Evolutionary conservation across 1,140 invertebrate species (phyloP).

Genomic region (Drosophila baimaii): DNA sequence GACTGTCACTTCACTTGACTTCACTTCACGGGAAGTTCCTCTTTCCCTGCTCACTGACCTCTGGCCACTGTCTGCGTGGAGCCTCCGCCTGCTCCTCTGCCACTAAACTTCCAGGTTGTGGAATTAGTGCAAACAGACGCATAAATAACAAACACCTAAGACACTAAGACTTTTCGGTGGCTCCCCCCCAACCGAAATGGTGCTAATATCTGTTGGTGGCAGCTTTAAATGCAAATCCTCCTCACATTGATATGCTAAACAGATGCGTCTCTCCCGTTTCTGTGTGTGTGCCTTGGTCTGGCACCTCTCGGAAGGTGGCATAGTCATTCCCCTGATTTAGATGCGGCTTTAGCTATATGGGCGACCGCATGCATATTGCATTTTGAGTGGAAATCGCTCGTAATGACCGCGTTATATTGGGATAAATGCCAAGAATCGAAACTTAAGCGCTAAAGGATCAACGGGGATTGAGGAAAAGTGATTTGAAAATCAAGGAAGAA

Average conservation of each 20-base stretch:
- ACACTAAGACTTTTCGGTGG: slow-evolving; percentile 49
- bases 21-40: not conserved
- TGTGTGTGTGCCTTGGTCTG: slow-evolving; percentile 52
- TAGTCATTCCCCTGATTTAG: slow-evolving; percentile 44
- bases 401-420: slow-evolving; percentile 33
- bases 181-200: slow-evolving; percentile 29
- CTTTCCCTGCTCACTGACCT: slow-evolving; percentile 18
- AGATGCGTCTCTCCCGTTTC: slow-evolving; percentile 59
- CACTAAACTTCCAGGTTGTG: slow-evolving; percentile 8
- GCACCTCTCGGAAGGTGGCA: slow-evolving; percentile 11
- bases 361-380: slow-evolving; percentile 56
- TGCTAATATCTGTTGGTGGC: slow-evolving; percentile 68
- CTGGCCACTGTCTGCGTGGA: slow-evolving; percentile 23
- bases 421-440: slow-evolving; percentile 28
- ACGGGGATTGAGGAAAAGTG: slow-evolving; percentile 10
- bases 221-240: slow-evolving; percentile 77
- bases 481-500: not conserved
- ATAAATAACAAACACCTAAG: slow-evolving; percentile 76
- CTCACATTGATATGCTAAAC: slow-evolving; percentile 74
- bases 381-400: slow-evolving; percentile 38
- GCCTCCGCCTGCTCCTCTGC: not conserved
- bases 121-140: slow-evolving; percentile 78
- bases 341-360: slow-evolving; percentile 28
- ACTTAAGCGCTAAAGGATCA: slow-evolving; percentile 13
- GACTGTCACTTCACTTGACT: slow-evolving; percentile 41